Evolutionary conservation across 2,888 invertebrate genomes (phyloP).

Genomic region (Pandemis cinnamomeana): DNA sequence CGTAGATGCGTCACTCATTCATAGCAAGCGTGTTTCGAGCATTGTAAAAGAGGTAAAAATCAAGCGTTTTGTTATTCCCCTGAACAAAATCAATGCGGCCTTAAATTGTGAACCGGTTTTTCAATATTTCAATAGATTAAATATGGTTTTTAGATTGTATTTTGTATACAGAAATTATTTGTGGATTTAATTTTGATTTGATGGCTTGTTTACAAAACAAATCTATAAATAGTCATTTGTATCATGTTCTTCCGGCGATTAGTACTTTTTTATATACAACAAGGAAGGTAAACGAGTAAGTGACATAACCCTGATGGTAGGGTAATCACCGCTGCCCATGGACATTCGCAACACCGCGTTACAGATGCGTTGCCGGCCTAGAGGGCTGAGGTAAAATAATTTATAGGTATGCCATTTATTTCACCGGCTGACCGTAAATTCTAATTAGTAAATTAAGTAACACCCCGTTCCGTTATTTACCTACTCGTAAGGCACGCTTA

Average conservation of each 20-base stretch:
- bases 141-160: neutral
- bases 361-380: no score
- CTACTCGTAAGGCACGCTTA: no score
- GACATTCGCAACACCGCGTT: no score
- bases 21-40: slow-evolving; percentile 41
- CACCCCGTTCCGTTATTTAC: no score
- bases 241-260: neutral
- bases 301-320: no score
- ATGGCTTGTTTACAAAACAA: neutral
- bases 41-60: slow-evolving; percentile 9
- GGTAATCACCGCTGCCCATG: no score
- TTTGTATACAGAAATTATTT: neutral
- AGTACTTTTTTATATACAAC: no score
- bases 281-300: no score
- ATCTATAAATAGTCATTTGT: neutral
- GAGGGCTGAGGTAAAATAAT: no score
- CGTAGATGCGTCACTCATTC: slow-evolving; percentile 54
- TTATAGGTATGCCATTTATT: no score
- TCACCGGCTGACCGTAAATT: no score
- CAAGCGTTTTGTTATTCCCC: slow-evolving; percentile 36
- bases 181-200: neutral
- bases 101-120: neutral
- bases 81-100: slow-evolving; percentile 4
- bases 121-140: neutral
- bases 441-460: no score